Percentiles rank a stretch among this genome's conserved stretches.
Evolutionary conservation across 2,888 invertebrate genomes (phyloP).

Genomic region (Trilocha varians): DNA sequence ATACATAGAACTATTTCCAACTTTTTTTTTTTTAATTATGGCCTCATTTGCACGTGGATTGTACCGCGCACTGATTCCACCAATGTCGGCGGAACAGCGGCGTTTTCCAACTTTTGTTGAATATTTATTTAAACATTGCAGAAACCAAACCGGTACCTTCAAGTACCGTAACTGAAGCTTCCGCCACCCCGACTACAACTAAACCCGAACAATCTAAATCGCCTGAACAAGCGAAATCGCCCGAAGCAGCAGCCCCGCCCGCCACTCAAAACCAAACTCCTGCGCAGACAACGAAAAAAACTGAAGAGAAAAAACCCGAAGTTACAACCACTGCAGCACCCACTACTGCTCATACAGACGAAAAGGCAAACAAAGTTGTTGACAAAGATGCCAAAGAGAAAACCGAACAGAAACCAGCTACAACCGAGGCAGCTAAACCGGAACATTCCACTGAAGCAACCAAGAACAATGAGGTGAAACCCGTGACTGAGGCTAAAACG

Average conservation of each 20-base stretch:
- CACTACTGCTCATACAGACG: background rate
- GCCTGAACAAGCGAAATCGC: background rate
- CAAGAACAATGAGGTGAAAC: slow-evolving; percentile 10
- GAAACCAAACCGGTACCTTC: background rate
- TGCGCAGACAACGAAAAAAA: background rate
- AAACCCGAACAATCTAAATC: background rate
- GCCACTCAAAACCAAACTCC: background rate
- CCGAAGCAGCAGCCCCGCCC: background rate
- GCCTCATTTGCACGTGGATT: no score
- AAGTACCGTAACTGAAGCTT: background rate
- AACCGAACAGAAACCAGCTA: background rate
- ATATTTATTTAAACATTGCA: background rate
- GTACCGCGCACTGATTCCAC: no score
- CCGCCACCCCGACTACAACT: background rate
- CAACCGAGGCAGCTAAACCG: slow-evolving; percentile 11
- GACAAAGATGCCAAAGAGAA: slow-evolving; percentile 1
- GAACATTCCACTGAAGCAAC: slow-evolving; percentile 7
- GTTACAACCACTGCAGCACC: background rate
- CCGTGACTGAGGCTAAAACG: background rate
- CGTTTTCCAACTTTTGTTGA: background rate
- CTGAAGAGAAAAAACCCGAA: background rate
- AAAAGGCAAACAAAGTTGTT: background rate
- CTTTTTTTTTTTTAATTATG: no score
- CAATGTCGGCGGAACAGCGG: no score
- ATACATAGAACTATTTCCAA: no score